Percentiles rank a stretch among this genome's conserved stretches.
These are phyloP conservation scores for Polyommatus iphigenia DNA, from an alignment of 2,888 invertebrate genomes.

Conservation along the genomic window DNA sequence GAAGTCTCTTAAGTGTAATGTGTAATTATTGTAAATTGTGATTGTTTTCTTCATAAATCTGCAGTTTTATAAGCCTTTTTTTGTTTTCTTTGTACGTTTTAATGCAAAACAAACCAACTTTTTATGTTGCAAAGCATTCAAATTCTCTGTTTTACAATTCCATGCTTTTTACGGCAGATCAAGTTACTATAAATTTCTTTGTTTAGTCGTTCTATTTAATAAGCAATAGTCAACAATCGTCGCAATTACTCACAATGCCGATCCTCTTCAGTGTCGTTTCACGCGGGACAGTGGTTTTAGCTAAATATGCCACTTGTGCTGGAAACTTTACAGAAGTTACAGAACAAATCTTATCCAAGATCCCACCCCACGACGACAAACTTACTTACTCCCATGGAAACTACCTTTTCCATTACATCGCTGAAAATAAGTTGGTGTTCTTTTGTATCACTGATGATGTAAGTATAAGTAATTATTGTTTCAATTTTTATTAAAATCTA, in stretches of 20 bases:
- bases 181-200: slow-evolving; percentile 27
- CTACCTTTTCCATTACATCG: slow-evolving; percentile 95
- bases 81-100: not conserved
- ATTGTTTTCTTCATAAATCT: not conserved
- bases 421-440: slow-evolving; percentile 92
- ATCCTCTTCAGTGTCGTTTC: slow-evolving; percentile 94
- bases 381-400: slow-evolving; percentile 96
- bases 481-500: not conserved
- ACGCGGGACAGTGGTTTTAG: slow-evolving; percentile 90
- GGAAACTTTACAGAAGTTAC: slow-evolving; percentile 98
- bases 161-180: not conserved
- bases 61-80: not conserved
- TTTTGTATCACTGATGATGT: slow-evolving; percentile 98
- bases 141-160: not conserved
- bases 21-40: not conserved
- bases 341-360: slow-evolving; percentile 93
- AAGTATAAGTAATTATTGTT: slow-evolving; percentile 64
- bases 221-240: slow-evolving; percentile 23
- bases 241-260: slow-evolving; percentile 83
- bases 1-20: too few relatives aligned
- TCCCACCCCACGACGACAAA: slow-evolving; percentile 93
- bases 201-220: slow-evolving; percentile 35
- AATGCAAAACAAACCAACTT: not conserved
- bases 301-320: slow-evolving; percentile 94
- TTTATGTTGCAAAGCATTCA: not conserved